Evolutionary conservation across 2,797 vertebrate genomes (phyloP).

Genomic region (Enteromius anoplus): DNA sequence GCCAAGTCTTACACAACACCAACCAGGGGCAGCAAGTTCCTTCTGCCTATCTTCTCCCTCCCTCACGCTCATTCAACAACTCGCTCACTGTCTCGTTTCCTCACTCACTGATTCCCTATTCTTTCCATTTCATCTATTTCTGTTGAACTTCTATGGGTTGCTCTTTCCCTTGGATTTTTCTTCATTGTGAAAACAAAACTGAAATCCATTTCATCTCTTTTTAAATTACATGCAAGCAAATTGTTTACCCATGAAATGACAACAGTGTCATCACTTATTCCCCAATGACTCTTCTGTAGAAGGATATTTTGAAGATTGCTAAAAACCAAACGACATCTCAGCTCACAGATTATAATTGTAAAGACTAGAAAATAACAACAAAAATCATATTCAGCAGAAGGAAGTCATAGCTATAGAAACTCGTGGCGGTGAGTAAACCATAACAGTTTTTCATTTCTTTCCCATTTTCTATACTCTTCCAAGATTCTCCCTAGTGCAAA

Average conservation of each 20-base stretch:
- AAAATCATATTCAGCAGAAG: background rate
- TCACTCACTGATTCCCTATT: background rate
- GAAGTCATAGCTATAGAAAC: background rate
- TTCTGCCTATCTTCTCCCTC: slow-evolving; percentile 43
- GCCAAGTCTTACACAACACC: slow-evolving; percentile 77
- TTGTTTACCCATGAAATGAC: background rate
- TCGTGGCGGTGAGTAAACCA: background rate
- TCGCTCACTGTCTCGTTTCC: slow-evolving; percentile 7
- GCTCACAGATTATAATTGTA: background rate
- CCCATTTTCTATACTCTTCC: background rate
- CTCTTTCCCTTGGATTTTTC: slow-evolving; percentile 15
- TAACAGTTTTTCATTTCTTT: background rate
- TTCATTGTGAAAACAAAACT: background rate
- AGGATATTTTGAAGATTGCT: background rate
- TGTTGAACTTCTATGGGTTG: background rate
- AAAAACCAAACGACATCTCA: background rate
- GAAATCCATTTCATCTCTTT: background rate
- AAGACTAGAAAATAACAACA: background rate
- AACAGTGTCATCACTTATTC: background rate
- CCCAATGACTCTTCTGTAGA: background rate
- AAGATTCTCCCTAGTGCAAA: too few relatives aligned
- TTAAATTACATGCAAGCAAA: background rate
- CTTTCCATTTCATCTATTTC: slow-evolving; percentile 20
- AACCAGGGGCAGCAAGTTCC: slow-evolving; percentile 62
- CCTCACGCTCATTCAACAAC: slow-evolving; percentile 23